Evolutionary conservation across 2,888 invertebrate genomes (phyloP).

Genomic region (Eupithecia insigniata): DNA sequence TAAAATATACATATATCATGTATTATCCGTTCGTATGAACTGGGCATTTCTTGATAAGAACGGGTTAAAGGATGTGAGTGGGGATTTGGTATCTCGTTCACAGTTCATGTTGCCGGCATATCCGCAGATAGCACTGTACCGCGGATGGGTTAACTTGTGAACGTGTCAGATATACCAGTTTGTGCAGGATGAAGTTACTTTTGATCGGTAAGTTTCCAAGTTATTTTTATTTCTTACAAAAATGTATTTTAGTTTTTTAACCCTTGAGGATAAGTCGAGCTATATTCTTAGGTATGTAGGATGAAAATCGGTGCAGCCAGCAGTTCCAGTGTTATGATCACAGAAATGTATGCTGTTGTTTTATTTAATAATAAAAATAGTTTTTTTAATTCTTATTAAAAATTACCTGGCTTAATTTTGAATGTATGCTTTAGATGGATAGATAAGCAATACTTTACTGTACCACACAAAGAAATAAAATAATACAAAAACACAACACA

Average conservation of each 20-base stretch:
- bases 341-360: background rate
- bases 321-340: background rate
- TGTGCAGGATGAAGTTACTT: slow-evolving; percentile 18
- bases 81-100: slow-evolving; percentile 23
- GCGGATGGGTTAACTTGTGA: slow-evolving; percentile 3
- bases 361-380: too few species aligned
- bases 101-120: background rate
- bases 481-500: too few species aligned
- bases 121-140: slow-evolving; percentile 6
- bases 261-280: background rate
- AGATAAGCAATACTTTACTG: too few species aligned
- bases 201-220: slow-evolving; percentile 18
- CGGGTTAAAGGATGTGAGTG: slow-evolving; percentile 18
- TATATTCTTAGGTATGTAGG: background rate
- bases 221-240: background rate
- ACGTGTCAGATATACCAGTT: background rate
- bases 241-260: background rate
- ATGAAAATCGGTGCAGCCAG: background rate
- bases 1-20: background rate
- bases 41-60: slow-evolving; percentile 13
- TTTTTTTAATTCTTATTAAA: background rate
- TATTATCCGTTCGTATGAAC: background rate
- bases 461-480: too few species aligned
- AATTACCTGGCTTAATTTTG: background rate
- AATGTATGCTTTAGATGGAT: background rate